Base-by-base conservation (phyloP, 2,113 vertebrate species). In the Catharus minimus region DNA sequence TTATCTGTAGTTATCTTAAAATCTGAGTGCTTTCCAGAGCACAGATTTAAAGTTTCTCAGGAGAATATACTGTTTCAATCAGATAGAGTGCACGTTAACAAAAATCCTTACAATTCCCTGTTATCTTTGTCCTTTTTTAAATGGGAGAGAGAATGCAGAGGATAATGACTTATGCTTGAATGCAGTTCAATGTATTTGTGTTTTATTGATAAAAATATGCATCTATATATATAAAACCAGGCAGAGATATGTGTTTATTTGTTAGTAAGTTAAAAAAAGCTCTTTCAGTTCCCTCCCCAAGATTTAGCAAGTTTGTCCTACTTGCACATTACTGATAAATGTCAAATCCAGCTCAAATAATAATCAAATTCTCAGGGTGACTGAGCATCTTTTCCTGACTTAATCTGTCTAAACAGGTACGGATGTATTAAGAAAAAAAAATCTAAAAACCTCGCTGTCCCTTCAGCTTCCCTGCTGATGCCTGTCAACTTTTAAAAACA, bases 401-500 rank as follows among this genome's bases (percentile, higher is more conserved):
- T 97, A 93, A 95, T 96, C 94, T 92, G 89, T 95, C 97, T 97
- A 97, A 98, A 98, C 98, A 98, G 98, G 98, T 98, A 98, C 89
- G 56, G 95, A 95, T 93, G 94, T 52, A 67, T 17, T 94, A 9
- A 98, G 39, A 84, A 98, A 97, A 95, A 94, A 94, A 15, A 44
- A 38, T 49, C 50, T 97, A 95, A 95, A 97, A 98, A 97, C 66
- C 91, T 71, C 2, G 3, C 74, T 88, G 80, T 95, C 94, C 96
- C 92, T 96, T 96, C 93, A 96, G 96, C 96, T 97, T 97, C 96
- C 90, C 95, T 96, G 95, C 97, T 98, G 98, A 97, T 94, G 97
- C 97, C 97, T 98, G 98, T 98, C 98, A 98, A 97, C 97, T 96
- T 96, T 96, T 98, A 88, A 98, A 98, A 98, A 28, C 44, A 11